A percentile compares a stretch with the other conserved stretches of the same genome.
These are phyloP conservation scores for Drosophila repletoides DNA, from an alignment of 1,140 invertebrate genomes.

Conservation along the genomic window DNA sequence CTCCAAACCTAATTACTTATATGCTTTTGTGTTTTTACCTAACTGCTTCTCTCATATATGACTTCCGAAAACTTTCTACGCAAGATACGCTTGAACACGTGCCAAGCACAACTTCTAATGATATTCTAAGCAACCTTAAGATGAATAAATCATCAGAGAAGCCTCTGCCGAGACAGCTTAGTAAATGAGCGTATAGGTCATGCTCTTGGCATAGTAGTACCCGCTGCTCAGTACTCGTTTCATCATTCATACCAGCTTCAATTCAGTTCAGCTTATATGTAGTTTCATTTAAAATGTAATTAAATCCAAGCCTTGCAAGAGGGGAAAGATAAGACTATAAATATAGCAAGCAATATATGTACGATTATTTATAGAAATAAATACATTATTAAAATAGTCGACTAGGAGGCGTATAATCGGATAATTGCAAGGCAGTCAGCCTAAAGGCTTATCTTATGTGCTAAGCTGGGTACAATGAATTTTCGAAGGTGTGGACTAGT, in stretches of 20 bases:
- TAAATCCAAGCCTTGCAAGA: constrained; percentile 29
- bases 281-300: constrained; percentile 53
- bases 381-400: background rate
- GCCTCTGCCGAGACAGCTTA: constrained; percentile 37
- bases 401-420: background rate
- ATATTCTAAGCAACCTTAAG: constrained; percentile 20
- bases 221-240: constrained; percentile 30
- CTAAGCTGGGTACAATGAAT: constrained; percentile 20
- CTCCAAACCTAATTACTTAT: background rate
- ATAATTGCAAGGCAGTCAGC: constrained; percentile 39
- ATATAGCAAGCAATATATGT: constrained; percentile 4
- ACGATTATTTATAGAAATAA: background rate
- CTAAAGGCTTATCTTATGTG: constrained; percentile 29
- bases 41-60: background rate
- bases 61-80: constrained; percentile 26
- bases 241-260: constrained; percentile 59
- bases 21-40: background rate
- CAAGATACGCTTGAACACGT: background rate
- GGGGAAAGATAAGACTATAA: constrained; percentile 33
- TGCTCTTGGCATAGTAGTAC: constrained; percentile 47
- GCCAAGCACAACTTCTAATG: constrained; percentile 7
- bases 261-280: constrained; percentile 41
- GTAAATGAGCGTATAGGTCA: constrained; percentile 60
- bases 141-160: constrained; percentile 53
- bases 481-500: background rate